Conservation (phyloP, 2,888 invertebrate genomes). For the Carpatolechia fugitivella region DNA sequence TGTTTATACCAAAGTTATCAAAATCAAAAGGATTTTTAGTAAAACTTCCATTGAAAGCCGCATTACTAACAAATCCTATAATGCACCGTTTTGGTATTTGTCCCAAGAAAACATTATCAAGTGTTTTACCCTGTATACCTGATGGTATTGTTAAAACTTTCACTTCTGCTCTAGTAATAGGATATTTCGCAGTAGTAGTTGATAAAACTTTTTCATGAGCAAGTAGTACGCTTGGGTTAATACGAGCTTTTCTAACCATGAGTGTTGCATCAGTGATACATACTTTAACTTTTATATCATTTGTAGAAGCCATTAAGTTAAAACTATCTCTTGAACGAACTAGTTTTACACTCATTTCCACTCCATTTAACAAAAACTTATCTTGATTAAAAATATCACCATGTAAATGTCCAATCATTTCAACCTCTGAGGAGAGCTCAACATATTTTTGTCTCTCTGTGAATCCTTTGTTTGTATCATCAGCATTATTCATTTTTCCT, state of each 20-base stretch:
- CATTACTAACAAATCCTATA: slow-evolving; percentile 25
- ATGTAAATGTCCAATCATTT: slow-evolving; percentile 30
- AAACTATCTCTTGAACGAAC: slow-evolving; percentile 15
- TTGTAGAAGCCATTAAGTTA: slow-evolving; percentile 16
- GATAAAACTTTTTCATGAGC: slow-evolving; percentile 24
- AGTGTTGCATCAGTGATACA: slow-evolving; percentile 21
- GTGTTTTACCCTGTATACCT: slow-evolving; percentile 25
- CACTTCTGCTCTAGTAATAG: slow-evolving; percentile 27
- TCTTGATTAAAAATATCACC: slow-evolving; percentile 27
- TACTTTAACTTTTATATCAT: slow-evolving; percentile 20
- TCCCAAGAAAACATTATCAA: slow-evolving; percentile 29
- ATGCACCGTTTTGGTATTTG: slow-evolving; percentile 28
- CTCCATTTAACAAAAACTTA: slow-evolving; percentile 27
- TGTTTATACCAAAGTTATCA: slow-evolving; percentile 25
- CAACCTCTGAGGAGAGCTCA: slow-evolving; percentile 22
- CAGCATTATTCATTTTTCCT: slow-evolving; percentile 16
- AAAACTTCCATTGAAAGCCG: slow-evolving; percentile 24
- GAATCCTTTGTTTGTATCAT: slow-evolving; percentile 24
- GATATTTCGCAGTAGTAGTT: slow-evolving; percentile 29
- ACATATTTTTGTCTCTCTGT: slow-evolving; percentile 20
- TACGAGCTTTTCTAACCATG: slow-evolving; percentile 17
- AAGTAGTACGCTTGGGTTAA: slow-evolving; percentile 24
- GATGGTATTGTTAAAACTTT: slow-evolving; percentile 28
- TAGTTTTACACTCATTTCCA: slow-evolving; percentile 26
- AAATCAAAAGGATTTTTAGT: slow-evolving; percentile 29